Evolutionary conservation across 2,888 invertebrate species (phyloP).

Genomic region (Philonicus albiceps): DNA sequence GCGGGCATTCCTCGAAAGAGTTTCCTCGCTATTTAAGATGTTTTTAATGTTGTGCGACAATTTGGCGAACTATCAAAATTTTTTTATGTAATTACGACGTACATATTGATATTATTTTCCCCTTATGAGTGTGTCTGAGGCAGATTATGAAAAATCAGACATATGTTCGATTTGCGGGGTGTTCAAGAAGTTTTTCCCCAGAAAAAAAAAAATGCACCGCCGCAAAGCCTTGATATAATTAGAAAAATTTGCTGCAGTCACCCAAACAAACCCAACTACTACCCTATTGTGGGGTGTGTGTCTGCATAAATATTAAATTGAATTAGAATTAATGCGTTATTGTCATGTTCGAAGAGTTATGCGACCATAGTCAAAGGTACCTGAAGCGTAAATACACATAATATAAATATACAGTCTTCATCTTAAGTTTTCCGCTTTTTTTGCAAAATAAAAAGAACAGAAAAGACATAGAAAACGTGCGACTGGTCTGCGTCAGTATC

Average conservation of each 20-base stretch:
- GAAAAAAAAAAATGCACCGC: neutral
- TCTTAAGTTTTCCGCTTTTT: neutral
- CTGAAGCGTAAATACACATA: slow-evolving; percentile 14
- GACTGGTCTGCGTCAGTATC: slow-evolving; percentile 19
- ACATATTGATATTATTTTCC: slow-evolving; percentile 19
- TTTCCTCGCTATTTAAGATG: neutral
- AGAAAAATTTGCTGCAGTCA: neutral
- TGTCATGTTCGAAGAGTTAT: slow-evolving; percentile 19
- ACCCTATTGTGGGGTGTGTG: neutral
- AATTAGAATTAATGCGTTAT: slow-evolving; percentile 27
- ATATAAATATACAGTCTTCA: slow-evolving; percentile 7
- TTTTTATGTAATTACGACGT: slow-evolving; percentile 27
- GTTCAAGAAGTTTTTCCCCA: neutral
- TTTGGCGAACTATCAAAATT: slow-evolving; percentile 39
- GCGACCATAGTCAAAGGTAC: neutral
- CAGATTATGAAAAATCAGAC: neutral
- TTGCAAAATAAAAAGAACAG: neutral
- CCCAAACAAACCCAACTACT: neutral
- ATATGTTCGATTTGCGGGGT: neutral
- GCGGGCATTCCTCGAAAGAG: neutral
- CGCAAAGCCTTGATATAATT: neutral
- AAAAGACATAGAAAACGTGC: neutral
- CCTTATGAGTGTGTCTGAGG: neutral
- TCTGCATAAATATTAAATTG: slow-evolving; percentile 14
- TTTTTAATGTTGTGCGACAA: slow-evolving; percentile 22